Conservation (phyloP, 2,797 vertebrate genomes). For the Staurois parvus region DNA sequence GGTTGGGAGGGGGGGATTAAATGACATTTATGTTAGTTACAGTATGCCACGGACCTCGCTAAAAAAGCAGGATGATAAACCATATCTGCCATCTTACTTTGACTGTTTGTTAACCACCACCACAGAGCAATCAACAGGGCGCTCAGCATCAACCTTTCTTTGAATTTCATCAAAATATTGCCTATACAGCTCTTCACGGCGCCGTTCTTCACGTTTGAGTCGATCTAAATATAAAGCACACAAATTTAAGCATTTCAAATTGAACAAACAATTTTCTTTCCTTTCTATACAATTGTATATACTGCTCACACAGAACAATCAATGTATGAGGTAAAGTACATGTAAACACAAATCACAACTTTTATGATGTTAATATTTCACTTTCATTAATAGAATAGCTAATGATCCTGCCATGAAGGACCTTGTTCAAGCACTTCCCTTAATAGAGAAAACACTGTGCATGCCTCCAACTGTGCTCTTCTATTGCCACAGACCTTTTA, state of each 20-base stretch:
- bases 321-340: too few species aligned
- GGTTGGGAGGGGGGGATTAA: neutral
- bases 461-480: too few species aligned
- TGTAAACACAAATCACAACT: too few species aligned
- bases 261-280: neutral
- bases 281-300: too few species aligned
- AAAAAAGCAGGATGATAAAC: neutral
- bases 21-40: neutral
- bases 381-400: too few species aligned
- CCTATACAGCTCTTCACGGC: slow-evolving; percentile 92
- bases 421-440: too few species aligned
- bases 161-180: slow-evolving; percentile 98
- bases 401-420: too few species aligned
- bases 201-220: slow-evolving; percentile 85
- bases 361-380: too few species aligned
- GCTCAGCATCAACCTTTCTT: slow-evolving; percentile 89
- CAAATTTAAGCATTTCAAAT: too few species aligned
- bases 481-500: too few species aligned
- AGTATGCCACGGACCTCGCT: neutral
- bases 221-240: slow-evolving; percentile 76
- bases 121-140: slow-evolving; percentile 96
- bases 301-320: too few species aligned
- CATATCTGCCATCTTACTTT: slow-evolving; percentile 81
- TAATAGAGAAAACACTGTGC: too few species aligned
- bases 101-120: slow-evolving; percentile 97